Conservation (phyloP, 2,113 vertebrate genomes). For the Variabilichromis moorii region DNA sequence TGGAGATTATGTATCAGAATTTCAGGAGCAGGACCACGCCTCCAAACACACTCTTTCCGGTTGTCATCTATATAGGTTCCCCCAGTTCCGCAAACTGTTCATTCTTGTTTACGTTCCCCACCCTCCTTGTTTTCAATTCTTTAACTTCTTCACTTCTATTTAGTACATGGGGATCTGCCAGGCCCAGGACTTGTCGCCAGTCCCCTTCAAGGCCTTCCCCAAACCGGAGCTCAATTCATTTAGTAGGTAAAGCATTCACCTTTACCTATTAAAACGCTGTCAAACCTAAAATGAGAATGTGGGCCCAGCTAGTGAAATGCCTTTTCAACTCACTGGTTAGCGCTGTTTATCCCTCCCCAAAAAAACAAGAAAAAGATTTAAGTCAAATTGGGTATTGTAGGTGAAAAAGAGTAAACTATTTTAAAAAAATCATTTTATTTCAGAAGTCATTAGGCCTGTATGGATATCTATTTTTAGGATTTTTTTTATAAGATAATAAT, state of each 20-base stretch:
- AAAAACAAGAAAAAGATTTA: neutral
- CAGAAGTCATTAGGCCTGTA: neutral
- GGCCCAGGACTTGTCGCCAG: fast-evolving
- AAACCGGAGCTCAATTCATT: neutral
- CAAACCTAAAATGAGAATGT: neutral
- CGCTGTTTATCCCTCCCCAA: neutral
- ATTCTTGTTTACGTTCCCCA: fast-evolving
- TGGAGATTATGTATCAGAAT: neutral
- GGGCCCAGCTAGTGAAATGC: neutral
- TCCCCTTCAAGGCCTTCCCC: fast-evolving
- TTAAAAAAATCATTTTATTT: fast-evolving
- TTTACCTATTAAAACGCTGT: neutral
- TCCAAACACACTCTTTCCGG: neutral
- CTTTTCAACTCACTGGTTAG: neutral
- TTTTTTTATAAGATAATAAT: neutral
- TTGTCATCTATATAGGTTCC: neutral
- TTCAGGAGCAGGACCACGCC: neutral
- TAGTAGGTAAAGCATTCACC: neutral
- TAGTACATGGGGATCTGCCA: neutral
- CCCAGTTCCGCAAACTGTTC: neutral
- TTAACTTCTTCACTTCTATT: neutral
- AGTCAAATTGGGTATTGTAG: neutral
- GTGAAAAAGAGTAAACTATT: neutral
- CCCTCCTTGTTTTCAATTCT: too few relatives aligned
- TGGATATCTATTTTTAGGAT: neutral